Evolutionary conservation across 2,888 invertebrate species (phyloP).

Genomic region (Catocala sponsa): DNA sequence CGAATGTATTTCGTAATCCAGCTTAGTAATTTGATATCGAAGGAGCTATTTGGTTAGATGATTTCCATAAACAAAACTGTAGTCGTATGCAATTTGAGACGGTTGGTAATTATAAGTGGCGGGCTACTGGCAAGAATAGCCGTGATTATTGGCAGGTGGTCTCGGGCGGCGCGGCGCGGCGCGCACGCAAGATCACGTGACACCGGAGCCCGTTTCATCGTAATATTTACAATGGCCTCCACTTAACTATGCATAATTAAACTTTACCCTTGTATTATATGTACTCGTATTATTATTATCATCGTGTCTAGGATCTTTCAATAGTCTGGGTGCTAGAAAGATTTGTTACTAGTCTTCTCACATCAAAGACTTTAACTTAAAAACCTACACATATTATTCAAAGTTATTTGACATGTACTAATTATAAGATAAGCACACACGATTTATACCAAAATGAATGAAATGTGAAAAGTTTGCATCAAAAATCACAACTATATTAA

Average conservation of each 20-base stretch:
- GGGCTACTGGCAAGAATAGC: constrained; percentile 58
- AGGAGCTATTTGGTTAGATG: constrained; percentile 13
- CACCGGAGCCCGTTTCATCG: constrained; percentile 48
- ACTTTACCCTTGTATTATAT: too few species aligned
- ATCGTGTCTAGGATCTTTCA: too few species aligned
- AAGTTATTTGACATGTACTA: too few species aligned
- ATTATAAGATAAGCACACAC: too few species aligned
- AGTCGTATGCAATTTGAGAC: constrained; percentile 62
- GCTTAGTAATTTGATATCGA: constrained; percentile 7
- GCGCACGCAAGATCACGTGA: constrained; percentile 81
- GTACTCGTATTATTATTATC: too few species aligned
- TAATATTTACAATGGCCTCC: constrained; percentile 60
- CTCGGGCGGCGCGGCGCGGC: constrained; percentile 34
- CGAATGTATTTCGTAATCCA: not conserved
- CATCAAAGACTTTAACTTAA: too few species aligned
- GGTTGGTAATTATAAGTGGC: constrained; percentile 64
- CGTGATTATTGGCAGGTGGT: constrained; percentile 77
- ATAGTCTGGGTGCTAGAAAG: too few species aligned
- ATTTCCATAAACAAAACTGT: constrained; percentile 29
- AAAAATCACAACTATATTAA: too few species aligned
- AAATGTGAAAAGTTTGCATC: too few species aligned
- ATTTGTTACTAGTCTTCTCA: too few species aligned
- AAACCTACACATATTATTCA: too few species aligned
- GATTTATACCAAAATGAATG: too few species aligned
- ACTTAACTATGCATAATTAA: constrained; percentile 53